Evolutionary conservation across 1,140 invertebrate species (phyloP).

Genomic region (Papilio helenus): DNA sequence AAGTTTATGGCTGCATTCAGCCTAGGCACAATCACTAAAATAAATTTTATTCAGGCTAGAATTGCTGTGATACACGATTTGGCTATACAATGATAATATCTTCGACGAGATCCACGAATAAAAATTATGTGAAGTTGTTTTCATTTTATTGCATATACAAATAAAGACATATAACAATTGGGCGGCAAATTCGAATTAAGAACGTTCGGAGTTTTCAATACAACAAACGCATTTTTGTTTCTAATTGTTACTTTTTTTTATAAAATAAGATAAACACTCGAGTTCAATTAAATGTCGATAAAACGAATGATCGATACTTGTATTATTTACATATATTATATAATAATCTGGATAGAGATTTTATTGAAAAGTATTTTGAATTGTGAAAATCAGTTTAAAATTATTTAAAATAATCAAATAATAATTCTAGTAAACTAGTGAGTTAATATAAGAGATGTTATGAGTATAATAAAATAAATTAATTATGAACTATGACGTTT

Average conservation of each 20-base stretch:
- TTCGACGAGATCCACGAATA: constrained; percentile 47
- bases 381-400: constrained; percentile 74
- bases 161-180: neutral
- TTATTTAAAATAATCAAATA: constrained; percentile 78
- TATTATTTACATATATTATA: constrained; percentile 27
- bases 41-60: constrained; percentile 80
- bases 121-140: constrained; percentile 34
- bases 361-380: constrained; percentile 70
- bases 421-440: constrained; percentile 79
- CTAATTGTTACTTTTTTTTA: constrained; percentile 24
- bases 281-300: constrained; percentile 39
- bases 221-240: constrained; percentile 18
- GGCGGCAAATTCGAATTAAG: constrained; percentile 8
- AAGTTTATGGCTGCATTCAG: constrained; percentile 80
- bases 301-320: constrained; percentile 32
- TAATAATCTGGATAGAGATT: constrained; percentile 58
- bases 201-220: neutral
- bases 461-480: constrained; percentile 80
- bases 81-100: constrained; percentile 74
- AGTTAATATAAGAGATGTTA: constrained; percentile 79
- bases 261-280: constrained; percentile 30
- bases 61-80: constrained; percentile 82
- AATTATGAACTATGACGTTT: constrained; percentile 52
- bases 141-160: neutral
- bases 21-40: constrained; percentile 73